phyloP scores from a whole-genome alignment of 2,113 vertebrate genomes.

The Sinocyclocheilus rhinocerous region DNA sequence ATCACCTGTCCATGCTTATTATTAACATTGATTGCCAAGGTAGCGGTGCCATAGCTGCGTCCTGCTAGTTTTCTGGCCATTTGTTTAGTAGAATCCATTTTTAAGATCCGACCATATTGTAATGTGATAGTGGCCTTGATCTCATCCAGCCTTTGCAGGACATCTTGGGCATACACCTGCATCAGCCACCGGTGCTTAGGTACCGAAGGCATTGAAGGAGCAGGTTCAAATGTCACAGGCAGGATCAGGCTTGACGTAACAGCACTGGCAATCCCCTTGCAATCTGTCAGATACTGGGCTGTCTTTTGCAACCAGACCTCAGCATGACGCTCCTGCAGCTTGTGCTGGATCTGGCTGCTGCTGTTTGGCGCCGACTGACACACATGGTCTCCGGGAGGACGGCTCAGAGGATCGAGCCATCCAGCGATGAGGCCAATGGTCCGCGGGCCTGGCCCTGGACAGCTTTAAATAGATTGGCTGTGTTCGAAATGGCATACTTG shows the following conservation, averaged over 20 bases:
- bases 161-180: neutral
- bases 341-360: neutral
- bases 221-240: neutral
- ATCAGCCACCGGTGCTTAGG: neutral
- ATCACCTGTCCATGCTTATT: neutral
- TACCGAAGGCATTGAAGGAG: neutral
- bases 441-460: no score
- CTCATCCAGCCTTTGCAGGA: neutral
- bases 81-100: neutral
- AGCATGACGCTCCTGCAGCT: neutral
- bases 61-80: neutral
- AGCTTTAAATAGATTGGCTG: no score
- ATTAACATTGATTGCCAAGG: neutral
- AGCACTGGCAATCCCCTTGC: neutral
- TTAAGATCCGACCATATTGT: neutral
- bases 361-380: neutral
- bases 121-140: neutral
- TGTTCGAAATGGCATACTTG: no score
- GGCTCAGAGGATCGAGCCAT: no score
- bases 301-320: neutral
- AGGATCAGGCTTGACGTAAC: neutral
- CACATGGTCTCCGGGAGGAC: no score
- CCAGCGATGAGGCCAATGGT: no score
- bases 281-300: neutral
- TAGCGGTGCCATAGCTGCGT: neutral